These are phyloP conservation scores for Lontra canadensis DNA, from an alignment of 2,113 vertebrate species.

Conservation along the genomic window DNA sequence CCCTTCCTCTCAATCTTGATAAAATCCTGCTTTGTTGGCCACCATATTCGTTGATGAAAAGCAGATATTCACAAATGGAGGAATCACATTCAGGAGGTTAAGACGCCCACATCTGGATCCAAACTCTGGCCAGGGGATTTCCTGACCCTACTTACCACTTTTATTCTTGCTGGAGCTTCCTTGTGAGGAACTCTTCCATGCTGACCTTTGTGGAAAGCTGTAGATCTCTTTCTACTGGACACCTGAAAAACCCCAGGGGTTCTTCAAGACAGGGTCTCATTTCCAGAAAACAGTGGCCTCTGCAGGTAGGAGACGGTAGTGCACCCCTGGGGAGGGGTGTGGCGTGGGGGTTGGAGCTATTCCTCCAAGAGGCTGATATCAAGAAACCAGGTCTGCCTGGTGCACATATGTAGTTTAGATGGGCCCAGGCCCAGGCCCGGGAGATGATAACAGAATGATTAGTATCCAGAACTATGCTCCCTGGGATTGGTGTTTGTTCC, in stretches of 20 bases:
- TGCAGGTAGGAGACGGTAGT: neutral
- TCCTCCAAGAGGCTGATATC: neutral
- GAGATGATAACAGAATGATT: neutral
- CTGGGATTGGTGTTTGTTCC: neutral
- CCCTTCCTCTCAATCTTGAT: neutral
- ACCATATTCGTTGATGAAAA: neutral
- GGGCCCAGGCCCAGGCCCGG: neutral
- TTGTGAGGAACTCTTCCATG: neutral
- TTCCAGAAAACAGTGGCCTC: neutral
- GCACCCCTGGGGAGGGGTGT: fast-evolving
- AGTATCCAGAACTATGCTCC: neutral
- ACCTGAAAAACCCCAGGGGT: fast-evolving
- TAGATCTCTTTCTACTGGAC: neutral
- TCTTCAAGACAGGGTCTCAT: neutral
- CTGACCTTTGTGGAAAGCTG: fast-evolving
- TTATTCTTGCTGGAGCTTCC: neutral
- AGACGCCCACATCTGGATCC: neutral
- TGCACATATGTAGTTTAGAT: fast-evolving
- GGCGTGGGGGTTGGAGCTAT: fast-evolving
- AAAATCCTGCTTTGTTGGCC: too few relatives aligned
- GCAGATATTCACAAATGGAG: neutral
- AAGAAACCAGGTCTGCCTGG: neutral
- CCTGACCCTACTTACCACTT: fast-evolving
- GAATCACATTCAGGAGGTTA: neutral
- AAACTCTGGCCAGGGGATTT: too few relatives aligned